Evolutionary conservation across 2,888 invertebrate species (phyloP).

Genomic region (Adineta ricciae): DNA sequence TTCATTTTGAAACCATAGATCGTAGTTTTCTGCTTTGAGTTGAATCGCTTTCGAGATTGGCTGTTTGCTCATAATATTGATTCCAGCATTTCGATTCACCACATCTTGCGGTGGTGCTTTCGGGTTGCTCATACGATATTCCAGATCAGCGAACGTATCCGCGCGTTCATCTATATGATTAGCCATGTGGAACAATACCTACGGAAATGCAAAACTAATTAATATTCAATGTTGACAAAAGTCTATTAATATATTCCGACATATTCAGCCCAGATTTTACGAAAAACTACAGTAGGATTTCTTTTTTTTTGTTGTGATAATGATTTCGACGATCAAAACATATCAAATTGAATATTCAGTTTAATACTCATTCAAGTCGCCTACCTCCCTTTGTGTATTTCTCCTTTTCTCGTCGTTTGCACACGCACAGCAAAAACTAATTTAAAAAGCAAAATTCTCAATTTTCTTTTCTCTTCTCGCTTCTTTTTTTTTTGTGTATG

Average conservation of each 20-base stretch:
- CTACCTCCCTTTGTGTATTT: neutral
- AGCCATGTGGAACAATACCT: neutral
- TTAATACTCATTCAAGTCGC: neutral
- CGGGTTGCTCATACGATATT: constrained; percentile 27
- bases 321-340: neutral
- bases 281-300: no score
- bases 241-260: no score
- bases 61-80: constrained; percentile 25
- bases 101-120: constrained; percentile 27
- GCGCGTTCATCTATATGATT: constrained; percentile 24
- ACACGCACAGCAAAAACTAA: neutral
- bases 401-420: neutral
- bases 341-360: neutral
- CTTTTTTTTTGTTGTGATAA: no score
- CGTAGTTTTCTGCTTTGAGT: constrained; percentile 34
- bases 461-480: neutral
- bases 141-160: constrained; percentile 29
- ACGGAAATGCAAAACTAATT: no score
- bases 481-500: neutral
- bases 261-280: no score
- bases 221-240: no score
- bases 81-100: constrained; percentile 29
- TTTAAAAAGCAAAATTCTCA: constrained; percentile 8
- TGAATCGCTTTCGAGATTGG: constrained; percentile 32
- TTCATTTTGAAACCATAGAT: constrained; percentile 34